Percentiles rank a stretch among this genome's conserved stretches.
phyloP scores from a whole-genome alignment of 2,113 vertebrate genomes.

The Cryptomyrus ogoouensis region DNA sequence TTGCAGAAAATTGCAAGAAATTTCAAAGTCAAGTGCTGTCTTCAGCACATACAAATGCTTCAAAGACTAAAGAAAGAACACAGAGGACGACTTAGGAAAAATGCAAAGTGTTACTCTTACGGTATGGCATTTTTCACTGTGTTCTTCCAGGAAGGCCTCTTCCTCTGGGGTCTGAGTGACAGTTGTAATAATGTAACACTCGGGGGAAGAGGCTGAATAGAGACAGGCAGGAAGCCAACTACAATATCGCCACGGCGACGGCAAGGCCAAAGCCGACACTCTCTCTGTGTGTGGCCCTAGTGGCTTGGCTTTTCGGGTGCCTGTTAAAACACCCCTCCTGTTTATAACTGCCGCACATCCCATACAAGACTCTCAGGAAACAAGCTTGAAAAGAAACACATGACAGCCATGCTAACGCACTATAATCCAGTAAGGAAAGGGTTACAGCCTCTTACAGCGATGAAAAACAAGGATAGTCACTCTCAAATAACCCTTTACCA shows the following conservation, averaged over 20 bases:
- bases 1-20: neutral
- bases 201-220: neutral
- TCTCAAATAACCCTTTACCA: neutral
- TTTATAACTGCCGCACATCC: neutral
- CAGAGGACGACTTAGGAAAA: neutral
- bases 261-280: neutral
- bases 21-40: neutral
- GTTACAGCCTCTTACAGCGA: neutral
- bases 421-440: slow-evolving; percentile 4
- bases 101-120: neutral
- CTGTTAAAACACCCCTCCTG: slow-evolving; percentile 5
- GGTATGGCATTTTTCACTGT: slow-evolving; percentile 11
- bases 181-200: slow-evolving; percentile 20
- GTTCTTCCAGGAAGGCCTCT: slow-evolving; percentile 4
- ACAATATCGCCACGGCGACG: neutral
- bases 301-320: neutral
- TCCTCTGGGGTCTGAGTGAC: slow-evolving; percentile 16
- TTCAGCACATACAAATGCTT: neutral
- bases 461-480: neutral
- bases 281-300: neutral
- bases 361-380: slow-evolving; percentile 2
- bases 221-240: neutral
- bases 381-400: neutral
- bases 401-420: neutral
- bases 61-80: neutral